Evolutionary conservation across 2,888 invertebrate species (phyloP), one percentile per base, ranked within the genome.

Genomic region (Sarcophaga carnaria): DNA sequence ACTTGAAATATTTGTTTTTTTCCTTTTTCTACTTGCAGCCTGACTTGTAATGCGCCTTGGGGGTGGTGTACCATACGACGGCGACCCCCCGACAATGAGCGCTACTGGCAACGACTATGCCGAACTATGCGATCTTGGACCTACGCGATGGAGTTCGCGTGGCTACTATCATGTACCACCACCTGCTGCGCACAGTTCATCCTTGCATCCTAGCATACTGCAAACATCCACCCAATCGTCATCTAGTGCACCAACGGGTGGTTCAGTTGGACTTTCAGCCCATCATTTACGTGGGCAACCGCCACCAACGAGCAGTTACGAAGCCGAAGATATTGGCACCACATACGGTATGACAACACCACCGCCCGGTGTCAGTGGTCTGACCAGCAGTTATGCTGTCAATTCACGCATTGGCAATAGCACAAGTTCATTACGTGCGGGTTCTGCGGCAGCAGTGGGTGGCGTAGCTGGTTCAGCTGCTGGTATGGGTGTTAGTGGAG

Each of bases 31-130:
- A 87, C 78, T 86, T 76, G 3, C 89, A 92, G 92, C 89, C 89
- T 85, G 88, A 85, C 90, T 91, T 91, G 91, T 92, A 91, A 92
- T 92, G 92, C 92, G 92, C 92, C 92, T 92, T 91, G 92, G 92
- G 92, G 92, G 91, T 88, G 92, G 92, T 89, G 90, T 92, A 90
- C 91, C 92, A 91, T 92, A 91, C 92, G 92, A 92, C 92, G 92
- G 92, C 89, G 92, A 92, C 92, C 93, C 93, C 93, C 93, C 92
- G 92, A 93, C 93, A 92, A 93, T 93, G 93, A 93, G 93, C 93
- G 93, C 93, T 91, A 92, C 93, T 91, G 93, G 93, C 91, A 94
- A 94, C 90, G 94, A 94, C 90, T 94, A 94, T 92, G 94, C 94
- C 89, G 94, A 94, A 93, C 91, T 94, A 91, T 94, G 94, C 92